phyloP scores from a whole-genome alignment of 2,888 invertebrate species.

The Pterostichus madidus region DNA sequence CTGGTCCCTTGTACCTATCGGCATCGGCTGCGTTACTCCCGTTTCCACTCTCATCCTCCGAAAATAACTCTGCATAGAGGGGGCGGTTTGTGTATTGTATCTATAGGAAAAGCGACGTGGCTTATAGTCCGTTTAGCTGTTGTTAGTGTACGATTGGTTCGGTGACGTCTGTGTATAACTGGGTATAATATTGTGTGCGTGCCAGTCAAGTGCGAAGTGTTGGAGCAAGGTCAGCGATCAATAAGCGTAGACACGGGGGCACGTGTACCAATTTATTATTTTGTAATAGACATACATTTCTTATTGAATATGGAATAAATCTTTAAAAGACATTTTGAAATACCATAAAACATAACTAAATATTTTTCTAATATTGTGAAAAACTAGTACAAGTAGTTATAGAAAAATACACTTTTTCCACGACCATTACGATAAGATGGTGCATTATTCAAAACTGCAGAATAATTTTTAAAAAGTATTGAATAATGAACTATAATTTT shows the following conservation, averaged over 20 bases:
- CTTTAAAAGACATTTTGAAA: too few species aligned
- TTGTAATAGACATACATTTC: too few species aligned
- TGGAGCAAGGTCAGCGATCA: conserved; percentile 17
- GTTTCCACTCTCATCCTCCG: not conserved
- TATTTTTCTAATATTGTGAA: too few species aligned
- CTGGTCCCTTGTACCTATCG: not conserved
- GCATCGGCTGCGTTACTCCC: conserved; percentile 32
- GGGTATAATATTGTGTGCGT: conserved; percentile 37
- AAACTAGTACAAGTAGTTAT: too few species aligned
- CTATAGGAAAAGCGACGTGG: not conserved
- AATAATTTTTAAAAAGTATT: too few species aligned
- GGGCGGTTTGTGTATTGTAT: conserved; percentile 34
- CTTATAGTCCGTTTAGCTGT: conserved; percentile 56
- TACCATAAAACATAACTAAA: too few species aligned
- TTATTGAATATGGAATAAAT: too few species aligned
- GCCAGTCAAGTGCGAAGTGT: conserved; percentile 23
- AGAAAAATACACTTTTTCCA: too few species aligned
- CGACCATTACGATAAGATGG: too few species aligned
- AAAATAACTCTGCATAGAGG: conserved; percentile 20
- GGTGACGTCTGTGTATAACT: conserved; percentile 28
- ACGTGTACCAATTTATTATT: not conserved
- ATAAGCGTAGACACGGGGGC: not conserved
- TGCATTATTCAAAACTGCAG: too few species aligned
- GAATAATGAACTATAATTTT: too few species aligned
- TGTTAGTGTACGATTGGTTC: conserved; percentile 23